Conservation (phyloP, 2,888 invertebrate genomes). For the Andricus curvator region DNA sequence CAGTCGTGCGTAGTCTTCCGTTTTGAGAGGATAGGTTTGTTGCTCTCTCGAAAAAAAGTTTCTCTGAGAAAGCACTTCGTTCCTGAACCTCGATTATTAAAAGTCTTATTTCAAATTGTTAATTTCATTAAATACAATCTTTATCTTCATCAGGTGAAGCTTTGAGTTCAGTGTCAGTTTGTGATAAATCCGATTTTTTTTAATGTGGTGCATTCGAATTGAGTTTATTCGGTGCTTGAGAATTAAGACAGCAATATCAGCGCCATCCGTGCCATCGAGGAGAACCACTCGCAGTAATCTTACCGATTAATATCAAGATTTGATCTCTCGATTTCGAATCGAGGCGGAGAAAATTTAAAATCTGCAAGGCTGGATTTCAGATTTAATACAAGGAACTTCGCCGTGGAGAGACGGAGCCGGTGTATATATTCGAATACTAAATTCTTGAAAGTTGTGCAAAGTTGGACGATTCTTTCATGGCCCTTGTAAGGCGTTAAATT, state of each 20-base stretch:
- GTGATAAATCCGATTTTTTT: neutral
- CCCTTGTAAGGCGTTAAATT: constrained; percentile 61
- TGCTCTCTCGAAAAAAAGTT: neutral
- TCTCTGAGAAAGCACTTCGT: neutral
- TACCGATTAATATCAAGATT: neutral
- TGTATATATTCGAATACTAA: constrained; percentile 16
- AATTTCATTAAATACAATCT: neutral
- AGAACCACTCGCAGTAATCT: neutral
- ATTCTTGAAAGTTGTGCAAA: constrained; percentile 46
- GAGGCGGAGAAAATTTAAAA: neutral
- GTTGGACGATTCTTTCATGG: constrained; percentile 66
- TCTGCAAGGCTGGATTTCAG: neutral
- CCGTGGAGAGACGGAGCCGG: neutral
- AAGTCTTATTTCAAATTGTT: neutral
- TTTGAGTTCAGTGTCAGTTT: neutral
- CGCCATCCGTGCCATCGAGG: neutral
- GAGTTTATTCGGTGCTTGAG: neutral
- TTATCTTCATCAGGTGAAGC: neutral
- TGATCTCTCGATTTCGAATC: neutral
- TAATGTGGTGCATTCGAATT: neutral
- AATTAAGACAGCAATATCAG: neutral
- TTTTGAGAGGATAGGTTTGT: neutral
- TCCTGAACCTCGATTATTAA: neutral
- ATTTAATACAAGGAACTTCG: constrained; percentile 10
- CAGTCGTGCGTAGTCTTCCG: constrained; percentile 31